Conservation (phyloP, 2,888 invertebrate species). For the Pachycephus smyrnensis region DNA sequence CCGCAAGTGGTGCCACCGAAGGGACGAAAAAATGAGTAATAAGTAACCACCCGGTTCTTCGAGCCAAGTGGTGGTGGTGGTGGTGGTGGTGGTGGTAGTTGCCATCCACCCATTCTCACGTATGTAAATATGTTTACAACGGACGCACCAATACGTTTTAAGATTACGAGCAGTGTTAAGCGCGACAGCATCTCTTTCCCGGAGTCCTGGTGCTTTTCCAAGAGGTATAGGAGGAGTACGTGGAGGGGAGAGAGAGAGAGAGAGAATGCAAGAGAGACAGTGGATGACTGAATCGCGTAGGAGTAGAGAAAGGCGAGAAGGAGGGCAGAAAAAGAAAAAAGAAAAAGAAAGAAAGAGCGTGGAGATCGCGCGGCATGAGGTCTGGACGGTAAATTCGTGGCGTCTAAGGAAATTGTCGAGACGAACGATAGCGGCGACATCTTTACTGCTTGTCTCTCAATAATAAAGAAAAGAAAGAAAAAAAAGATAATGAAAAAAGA, state of each 20-base stretch:
- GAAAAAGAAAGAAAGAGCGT: background rate
- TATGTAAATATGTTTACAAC: background rate
- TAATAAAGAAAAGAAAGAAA: slow-evolving; percentile 18
- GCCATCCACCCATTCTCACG: background rate
- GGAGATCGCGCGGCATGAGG: background rate
- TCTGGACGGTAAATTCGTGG: background rate
- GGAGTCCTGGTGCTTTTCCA: background rate
- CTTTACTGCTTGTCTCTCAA: slow-evolving; percentile 12
- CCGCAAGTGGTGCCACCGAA: background rate
- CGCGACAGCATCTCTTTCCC: background rate
- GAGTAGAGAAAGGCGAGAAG: background rate
- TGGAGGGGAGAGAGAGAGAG: background rate
- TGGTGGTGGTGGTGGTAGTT: background rate
- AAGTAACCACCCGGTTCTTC: too few species aligned
- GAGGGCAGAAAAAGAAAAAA: background rate
- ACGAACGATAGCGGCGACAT: background rate
- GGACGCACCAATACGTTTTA: background rate
- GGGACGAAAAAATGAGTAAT: too few species aligned
- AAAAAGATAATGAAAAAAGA: slow-evolving; percentile 4
- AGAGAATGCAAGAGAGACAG: background rate
- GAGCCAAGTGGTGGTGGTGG: too few species aligned
- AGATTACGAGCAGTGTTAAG: background rate
- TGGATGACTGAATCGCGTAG: background rate
- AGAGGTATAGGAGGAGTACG: background rate
- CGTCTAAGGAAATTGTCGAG: background rate